A percentile compares a stretch with the other conserved stretches of the same genome.
These are phyloP conservation scores for Neolamprologus tretocephalus DNA, from an alignment of 2,113 vertebrate species.

Conservation along the genomic window DNA sequence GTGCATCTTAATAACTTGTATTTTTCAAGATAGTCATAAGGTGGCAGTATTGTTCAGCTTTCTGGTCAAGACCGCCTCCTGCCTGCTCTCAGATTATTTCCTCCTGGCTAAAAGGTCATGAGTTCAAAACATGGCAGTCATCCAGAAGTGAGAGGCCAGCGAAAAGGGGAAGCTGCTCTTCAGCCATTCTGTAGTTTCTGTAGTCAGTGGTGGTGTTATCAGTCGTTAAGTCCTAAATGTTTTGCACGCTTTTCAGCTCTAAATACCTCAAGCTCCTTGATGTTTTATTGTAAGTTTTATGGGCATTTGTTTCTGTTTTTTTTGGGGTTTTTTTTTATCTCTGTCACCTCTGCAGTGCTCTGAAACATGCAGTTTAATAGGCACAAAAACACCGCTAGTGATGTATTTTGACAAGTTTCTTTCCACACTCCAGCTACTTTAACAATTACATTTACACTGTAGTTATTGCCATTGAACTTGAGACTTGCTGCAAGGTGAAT, in stretches of 20 bases:
- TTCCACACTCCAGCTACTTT: background rate
- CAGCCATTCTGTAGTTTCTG: background rate
- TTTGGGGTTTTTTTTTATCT: background rate
- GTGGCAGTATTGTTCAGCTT: conserved; percentile 3
- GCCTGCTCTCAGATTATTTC: conserved; percentile 8
- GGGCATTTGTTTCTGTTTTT: background rate
- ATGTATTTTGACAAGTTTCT: background rate
- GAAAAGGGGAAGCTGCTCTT: background rate
- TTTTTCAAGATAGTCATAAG: conserved; percentile 5
- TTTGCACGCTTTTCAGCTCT: background rate
- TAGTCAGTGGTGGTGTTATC: background rate
- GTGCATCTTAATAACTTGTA: background rate
- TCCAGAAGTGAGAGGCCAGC: conserved; percentile 12
- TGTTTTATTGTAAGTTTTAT: background rate
- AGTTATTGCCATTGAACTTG: background rate
- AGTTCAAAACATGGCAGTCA: conserved; percentile 31
- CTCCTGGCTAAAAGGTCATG: conserved; percentile 35
- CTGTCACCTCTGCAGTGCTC: background rate
- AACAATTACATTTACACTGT: background rate
- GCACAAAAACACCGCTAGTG: rapidly evolving
- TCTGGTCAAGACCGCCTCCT: background rate
- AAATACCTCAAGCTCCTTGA: background rate
- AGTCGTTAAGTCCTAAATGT: background rate
- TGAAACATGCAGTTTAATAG: background rate
- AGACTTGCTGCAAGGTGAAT: background rate